phyloP scores from a whole-genome alignment of 2,888 invertebrate species.

The Hartigia nigra region DNA sequence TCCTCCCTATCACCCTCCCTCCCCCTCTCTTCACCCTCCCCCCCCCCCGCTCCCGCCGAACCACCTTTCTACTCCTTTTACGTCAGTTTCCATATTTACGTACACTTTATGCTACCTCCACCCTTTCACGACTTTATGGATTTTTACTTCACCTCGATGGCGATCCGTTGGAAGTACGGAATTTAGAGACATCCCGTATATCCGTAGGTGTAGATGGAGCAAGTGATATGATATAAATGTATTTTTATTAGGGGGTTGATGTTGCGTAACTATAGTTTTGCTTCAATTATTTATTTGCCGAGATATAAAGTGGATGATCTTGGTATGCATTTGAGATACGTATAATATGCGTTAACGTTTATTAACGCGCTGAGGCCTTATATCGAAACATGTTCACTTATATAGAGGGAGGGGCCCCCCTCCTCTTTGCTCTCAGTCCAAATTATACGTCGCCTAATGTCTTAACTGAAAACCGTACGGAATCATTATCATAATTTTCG shows the following conservation, averaged over 20 bases:
- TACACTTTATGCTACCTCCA: conserved; percentile 26
- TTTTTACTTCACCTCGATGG: conserved; percentile 1
- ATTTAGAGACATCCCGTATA: not conserved
- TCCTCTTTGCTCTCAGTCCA: conserved; percentile 53
- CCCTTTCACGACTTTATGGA: conserved; percentile 7
- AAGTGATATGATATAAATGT: not conserved
- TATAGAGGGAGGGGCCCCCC: not conserved
- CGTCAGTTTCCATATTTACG: conserved; percentile 9
- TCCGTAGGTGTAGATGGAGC: not conserved
- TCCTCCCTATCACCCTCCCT: too few species aligned
- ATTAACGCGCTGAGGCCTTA: conserved; percentile 50
- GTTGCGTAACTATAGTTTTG: not conserved
- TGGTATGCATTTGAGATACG: conserved; percentile 31
- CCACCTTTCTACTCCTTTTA: not conserved
- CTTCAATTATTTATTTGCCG: not conserved
- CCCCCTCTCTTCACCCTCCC: too few species aligned
- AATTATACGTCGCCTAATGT: conserved; percentile 64
- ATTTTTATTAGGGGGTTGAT: not conserved
- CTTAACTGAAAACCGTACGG: conserved; percentile 63
- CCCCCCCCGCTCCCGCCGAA: too few species aligned
- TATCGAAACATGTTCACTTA: conserved; percentile 53
- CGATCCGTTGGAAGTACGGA: not conserved
- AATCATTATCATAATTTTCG: conserved; percentile 66
- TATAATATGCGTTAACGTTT: conserved; percentile 62
- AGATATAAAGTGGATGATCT: not conserved